These are phyloP conservation scores for Petrophora chlorosata DNA, from an alignment of 2,888 invertebrate genomes.

Conservation along the genomic window DNA sequence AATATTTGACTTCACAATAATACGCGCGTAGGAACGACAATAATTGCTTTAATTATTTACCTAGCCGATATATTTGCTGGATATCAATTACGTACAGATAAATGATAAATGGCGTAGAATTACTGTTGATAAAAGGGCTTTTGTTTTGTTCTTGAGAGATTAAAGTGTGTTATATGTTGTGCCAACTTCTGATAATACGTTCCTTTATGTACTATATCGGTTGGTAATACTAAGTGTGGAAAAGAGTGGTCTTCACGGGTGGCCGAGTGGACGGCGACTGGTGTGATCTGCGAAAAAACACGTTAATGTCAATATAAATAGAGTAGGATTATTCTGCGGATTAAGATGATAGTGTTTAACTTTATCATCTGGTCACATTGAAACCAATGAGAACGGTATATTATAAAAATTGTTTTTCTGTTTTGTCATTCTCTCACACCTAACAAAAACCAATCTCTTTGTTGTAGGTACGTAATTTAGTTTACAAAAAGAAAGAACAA, in stretches of 20 bases:
- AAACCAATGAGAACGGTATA: no score
- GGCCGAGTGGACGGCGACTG: slow-evolving; percentile 26
- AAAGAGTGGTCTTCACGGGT: slow-evolving; percentile 17
- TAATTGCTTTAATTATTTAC: slow-evolving; percentile 63
- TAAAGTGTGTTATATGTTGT: slow-evolving; percentile 15
- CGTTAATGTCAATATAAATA: slow-evolving; percentile 5
- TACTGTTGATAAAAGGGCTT: slow-evolving; percentile 46
- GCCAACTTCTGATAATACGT: slow-evolving; percentile 11
- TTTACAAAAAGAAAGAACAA: no score
- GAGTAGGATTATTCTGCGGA: slow-evolving; percentile 4
- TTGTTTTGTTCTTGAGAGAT: slow-evolving; percentile 39
- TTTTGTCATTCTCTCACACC: no score
- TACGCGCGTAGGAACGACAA: slow-evolving; percentile 51
- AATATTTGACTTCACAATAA: slow-evolving; percentile 62
- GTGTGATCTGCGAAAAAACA: slow-evolving; percentile 24
- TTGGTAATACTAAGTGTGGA: slow-evolving; percentile 3
- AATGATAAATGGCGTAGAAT: slow-evolving; percentile 55
- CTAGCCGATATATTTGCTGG: slow-evolving; percentile 70
- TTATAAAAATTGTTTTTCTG: no score
- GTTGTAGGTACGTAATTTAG: no score
- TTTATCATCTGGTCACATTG: slow-evolving; percentile 1
- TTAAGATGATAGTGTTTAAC: background rate
- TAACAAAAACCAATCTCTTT: no score
- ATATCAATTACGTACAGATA: slow-evolving; percentile 73
- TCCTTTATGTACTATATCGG: background rate